Base-by-base conservation (phyloP, 2,888 invertebrate species). In the Heliconius erato region DNA sequence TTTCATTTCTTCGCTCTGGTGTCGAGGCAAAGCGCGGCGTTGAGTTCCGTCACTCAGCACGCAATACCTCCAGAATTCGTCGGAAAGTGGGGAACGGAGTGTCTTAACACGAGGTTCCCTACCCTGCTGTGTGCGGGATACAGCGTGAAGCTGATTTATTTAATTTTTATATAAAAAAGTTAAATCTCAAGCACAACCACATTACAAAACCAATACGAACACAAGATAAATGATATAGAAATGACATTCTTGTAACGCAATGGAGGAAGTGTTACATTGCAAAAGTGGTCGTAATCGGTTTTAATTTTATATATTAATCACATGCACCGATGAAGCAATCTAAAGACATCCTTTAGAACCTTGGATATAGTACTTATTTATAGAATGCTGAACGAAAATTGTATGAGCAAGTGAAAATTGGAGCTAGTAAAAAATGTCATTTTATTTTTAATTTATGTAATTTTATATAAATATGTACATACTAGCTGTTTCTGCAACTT, bases 241-340 rank as follows among this genome's bases (percentile, higher is more conserved):
- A 74, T 68, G 67, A 54, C 54, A 69, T 76, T 59, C 76, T 26
- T 12, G 63, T n/a, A 63, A 63, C 26, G 80, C 69, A 78, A 81
- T 78, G 63, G 63, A 78, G 78, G 81, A 81, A 78, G 71, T 77
- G 49, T 65, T 44, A 32, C 65, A 63, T 74, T 80, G 65, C 63
- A 23, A 67, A 63, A 65, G 77, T 23, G 11, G 40, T 78, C 78
- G 78, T 78, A 68, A 78, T 78, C 67, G 78, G 2, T 81, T 81
- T 80, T 78, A 78, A 81, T 78, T 81, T 81, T 71, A 77, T 78
- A 71, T 49, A 81, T 81, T 81, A 81, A 78, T 81, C 71, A 68
- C 77, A 63, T 23, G 19, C 5, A 59, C n/a, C 59, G 77, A 81
- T 81, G 63, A 32, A 63, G 28, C 32, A 63, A 80, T 65, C 72